These are phyloP conservation scores for Poeciliopsis turrubarensis DNA, from an alignment of 2,113 vertebrate species.

Conservation along the genomic window DNA sequence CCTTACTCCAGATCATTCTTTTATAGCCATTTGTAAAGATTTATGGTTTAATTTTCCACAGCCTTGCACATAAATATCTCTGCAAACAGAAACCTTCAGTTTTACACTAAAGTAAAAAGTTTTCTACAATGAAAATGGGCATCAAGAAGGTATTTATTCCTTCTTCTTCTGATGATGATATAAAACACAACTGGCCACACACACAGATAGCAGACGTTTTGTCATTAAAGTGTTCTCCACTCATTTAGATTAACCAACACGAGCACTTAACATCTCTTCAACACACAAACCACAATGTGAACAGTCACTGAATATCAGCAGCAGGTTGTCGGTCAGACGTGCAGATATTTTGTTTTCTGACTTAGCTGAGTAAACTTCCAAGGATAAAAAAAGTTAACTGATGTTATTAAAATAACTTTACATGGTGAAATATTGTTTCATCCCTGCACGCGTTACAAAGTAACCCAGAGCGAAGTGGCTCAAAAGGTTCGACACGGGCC, in stretches of 20 bases:
- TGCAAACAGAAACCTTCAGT: conserved; percentile 65
- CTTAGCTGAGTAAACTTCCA: conserved; percentile 64
- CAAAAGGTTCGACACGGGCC: conserved; percentile 79
- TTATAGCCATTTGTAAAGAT: conserved; percentile 67
- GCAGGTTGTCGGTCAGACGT: conserved; percentile 74
- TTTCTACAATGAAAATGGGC: conserved; percentile 40
- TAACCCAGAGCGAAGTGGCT: conserved; percentile 82
- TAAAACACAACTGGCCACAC: conserved; percentile 78
- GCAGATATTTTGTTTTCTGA: conserved; percentile 69
- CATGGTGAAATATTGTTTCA: conserved; percentile 80
- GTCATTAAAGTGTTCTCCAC: conserved; percentile 73
- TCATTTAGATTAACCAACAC: conserved; percentile 72
- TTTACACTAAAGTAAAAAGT: conserved; percentile 53
- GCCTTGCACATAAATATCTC: conserved; percentile 69
- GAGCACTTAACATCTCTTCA: conserved; percentile 77
- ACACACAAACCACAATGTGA: conserved; percentile 77
- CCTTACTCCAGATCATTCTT: conserved; percentile 59
- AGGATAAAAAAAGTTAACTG: conserved; percentile 72
- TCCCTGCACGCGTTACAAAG: conserved; percentile 80
- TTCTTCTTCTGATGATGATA: conserved; percentile 47
- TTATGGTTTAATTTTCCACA: conserved; percentile 64
- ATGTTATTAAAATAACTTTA: conserved; percentile 71
- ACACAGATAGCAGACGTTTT: conserved; percentile 75
- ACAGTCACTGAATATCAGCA: conserved; percentile 79
- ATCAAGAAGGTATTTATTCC: conserved; percentile 44